Evolutionary conservation across 2,113 vertebrate genomes (phyloP).

Genomic region (Myanophis thanlyinensis): DNA sequence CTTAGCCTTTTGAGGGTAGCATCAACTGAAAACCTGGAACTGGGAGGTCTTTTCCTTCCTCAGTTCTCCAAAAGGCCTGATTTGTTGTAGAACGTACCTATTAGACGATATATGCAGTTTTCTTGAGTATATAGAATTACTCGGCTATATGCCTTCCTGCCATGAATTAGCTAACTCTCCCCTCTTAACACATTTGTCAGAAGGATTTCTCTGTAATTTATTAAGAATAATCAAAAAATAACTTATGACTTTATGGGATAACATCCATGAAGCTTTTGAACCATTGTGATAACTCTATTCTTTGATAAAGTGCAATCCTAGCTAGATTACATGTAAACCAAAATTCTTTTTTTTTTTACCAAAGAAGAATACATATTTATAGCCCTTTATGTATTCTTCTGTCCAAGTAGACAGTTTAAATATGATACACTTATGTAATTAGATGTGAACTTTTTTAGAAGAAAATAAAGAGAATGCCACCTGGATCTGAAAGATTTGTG

Average conservation of each 20-base stretch:
- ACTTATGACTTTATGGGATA: background rate
- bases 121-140: background rate
- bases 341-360: background rate
- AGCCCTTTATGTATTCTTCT: no score
- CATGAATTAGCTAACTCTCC: background rate
- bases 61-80: background rate
- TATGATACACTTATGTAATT: background rate
- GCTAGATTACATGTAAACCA: background rate
- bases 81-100: background rate
- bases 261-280: background rate
- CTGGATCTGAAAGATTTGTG: slow-evolving; percentile 19
- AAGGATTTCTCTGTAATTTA: background rate
- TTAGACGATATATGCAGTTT: background rate
- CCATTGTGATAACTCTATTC: background rate
- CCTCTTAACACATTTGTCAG: background rate
- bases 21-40: background rate
- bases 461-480: background rate
- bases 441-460: background rate
- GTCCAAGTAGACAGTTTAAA: background rate
- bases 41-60: background rate
- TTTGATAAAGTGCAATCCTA: background rate
- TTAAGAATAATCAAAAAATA: background rate
- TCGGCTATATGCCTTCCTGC: background rate
- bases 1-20: background rate
- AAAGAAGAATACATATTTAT: background rate